A percentile compares a stretch with the other conserved stretches of the same genome.
Conservation (phyloP, 2,888 invertebrate species). For the Lysandra bellargus region DNA sequence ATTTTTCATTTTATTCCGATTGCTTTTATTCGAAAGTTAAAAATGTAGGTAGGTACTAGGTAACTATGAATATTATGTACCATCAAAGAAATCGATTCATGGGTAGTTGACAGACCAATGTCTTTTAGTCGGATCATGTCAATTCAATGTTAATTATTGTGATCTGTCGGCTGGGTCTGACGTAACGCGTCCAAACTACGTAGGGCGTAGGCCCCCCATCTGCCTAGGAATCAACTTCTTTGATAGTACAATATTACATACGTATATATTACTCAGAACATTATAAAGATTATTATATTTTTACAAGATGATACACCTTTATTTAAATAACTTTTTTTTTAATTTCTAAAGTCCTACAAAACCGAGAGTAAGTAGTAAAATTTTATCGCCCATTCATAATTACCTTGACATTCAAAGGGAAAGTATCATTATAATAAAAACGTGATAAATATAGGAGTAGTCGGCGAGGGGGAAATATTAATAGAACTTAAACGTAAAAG, state of each 20-base stretch:
- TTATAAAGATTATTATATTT: not conserved
- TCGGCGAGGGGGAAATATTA: slow-evolving; percentile 37
- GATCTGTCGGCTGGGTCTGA: no score
- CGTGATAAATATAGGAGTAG: slow-evolving; percentile 50
- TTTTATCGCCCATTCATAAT: slow-evolving; percentile 51
- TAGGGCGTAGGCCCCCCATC: no score
- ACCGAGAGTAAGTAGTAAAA: slow-evolving; percentile 44
- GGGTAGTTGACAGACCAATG: no score
- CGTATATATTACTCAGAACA: no score
- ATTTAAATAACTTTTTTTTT: not conserved
- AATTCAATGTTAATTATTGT: no score
- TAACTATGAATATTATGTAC: not conserved
- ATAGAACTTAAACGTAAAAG: slow-evolving; percentile 29
- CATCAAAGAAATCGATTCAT: no score
- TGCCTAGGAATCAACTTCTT: no score
- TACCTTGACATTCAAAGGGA: slow-evolving; percentile 51
- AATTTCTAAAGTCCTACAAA: slow-evolving; percentile 47
- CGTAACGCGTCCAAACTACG: no score
- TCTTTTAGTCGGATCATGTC: no score
- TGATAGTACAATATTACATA: no score
- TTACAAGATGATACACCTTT: not conserved
- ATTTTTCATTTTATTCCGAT: slow-evolving; percentile 5
- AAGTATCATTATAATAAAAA: slow-evolving; percentile 56
- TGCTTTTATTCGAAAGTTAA: not conserved
- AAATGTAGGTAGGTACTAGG: not conserved